Conservation (phyloP, 1,140 invertebrate genomes). For the Diuraphis noxia region DNA sequence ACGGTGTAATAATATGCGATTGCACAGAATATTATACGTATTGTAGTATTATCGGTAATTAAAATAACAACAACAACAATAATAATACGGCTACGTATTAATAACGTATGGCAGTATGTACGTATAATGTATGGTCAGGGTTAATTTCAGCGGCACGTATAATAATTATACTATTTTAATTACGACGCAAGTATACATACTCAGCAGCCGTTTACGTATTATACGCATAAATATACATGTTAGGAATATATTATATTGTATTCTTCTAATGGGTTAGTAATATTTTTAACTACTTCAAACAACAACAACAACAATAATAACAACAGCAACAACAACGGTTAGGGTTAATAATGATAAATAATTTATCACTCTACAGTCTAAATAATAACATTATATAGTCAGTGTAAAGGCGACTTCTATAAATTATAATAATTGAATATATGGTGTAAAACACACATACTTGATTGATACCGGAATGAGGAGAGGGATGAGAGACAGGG, state of each 20-base stretch:
- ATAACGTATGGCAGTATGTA: neutral
- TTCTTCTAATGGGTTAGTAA: conserved; percentile 42
- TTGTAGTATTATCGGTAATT: neutral
- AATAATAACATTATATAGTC: neutral
- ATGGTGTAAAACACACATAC: neutral
- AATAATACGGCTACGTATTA: no score
- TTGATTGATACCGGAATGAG: neutral
- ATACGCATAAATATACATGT: neutral
- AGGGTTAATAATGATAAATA: conserved; percentile 20
- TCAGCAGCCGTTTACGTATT: neutral
- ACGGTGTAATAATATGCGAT: neutral
- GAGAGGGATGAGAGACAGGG: neutral
- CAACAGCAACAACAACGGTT: conserved; percentile 29
- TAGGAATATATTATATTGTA: neutral
- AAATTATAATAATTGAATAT: neutral
- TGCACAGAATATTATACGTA: neutral
- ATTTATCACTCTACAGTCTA: neutral
- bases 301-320: conserved; percentile 37
- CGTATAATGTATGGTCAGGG: neutral
- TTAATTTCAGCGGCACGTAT: neutral
- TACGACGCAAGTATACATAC: neutral
- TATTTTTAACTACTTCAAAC: conserved; percentile 50
- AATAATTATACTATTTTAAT: neutral
- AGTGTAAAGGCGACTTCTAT: neutral
- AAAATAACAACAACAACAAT: no score